Conservation (phyloP, 1,140 invertebrate species). For the Brachionus asplanchnoidis region DNA sequence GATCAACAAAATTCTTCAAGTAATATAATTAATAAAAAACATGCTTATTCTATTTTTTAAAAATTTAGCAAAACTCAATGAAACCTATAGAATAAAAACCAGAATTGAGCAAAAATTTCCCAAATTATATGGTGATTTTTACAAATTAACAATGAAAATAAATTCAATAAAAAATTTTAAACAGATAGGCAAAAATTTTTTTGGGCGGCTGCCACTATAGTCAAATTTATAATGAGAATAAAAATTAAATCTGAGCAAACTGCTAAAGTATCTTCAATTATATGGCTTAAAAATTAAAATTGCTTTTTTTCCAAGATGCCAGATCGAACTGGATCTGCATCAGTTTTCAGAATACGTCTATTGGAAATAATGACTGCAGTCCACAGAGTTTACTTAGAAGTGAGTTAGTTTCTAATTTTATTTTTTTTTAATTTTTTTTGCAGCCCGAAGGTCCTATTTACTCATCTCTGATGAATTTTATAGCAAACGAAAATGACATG, state of each 20-base stretch:
- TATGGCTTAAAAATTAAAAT: too few species aligned
- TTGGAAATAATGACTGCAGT: conserved; percentile 40
- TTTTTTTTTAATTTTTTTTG: background rate
- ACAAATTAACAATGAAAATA: too few species aligned
- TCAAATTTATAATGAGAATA: conserved; percentile 23
- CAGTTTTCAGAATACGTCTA: conserved; percentile 25
- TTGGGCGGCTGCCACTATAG: conserved; percentile 22
- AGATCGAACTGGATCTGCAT: conserved; percentile 31
- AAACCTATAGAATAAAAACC: conserved; percentile 15
- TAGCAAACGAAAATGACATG: conserved; percentile 30
- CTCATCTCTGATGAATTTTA: conserved; percentile 30
- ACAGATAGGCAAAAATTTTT: conserved; percentile 34
- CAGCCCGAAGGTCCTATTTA: conserved; percentile 41
- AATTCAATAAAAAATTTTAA: background rate
- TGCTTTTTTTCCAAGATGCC: background rate
- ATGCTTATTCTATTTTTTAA: background rate
- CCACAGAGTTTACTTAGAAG: conserved; percentile 34
- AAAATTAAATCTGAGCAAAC: background rate
- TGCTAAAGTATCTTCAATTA: background rate
- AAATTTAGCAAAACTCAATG: background rate
- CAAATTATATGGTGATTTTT: background rate
- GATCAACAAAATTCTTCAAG: background rate
- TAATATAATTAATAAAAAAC: background rate
- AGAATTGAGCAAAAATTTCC: conserved; percentile 7
- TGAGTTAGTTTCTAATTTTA: background rate